Conservation (phyloP, 1,140 invertebrate species). For the Trachelipus rathkii region DNA sequence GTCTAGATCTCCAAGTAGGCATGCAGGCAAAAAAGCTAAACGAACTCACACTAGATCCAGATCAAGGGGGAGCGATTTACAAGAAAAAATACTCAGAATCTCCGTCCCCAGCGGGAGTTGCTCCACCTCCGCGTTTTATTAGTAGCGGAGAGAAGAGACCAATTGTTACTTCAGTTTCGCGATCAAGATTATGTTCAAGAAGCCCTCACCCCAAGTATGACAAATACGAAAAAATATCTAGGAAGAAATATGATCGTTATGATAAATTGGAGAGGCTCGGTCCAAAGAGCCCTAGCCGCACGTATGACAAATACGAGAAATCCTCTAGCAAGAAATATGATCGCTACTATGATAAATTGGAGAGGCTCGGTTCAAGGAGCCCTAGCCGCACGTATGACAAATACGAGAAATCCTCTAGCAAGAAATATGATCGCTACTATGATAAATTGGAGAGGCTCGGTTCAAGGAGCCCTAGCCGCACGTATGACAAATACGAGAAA, state of each 20-base stretch:
- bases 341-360: conserved; percentile 19
- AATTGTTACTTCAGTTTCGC: conserved; percentile 23
- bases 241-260: conserved; percentile 21
- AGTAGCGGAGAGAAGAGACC: conserved; percentile 25
- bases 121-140: conserved; percentile 25
- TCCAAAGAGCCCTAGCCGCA: no score
- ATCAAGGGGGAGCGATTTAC: conserved; percentile 2
- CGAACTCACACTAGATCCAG: conserved; percentile 19
- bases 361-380: no score
- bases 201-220: conserved; percentile 21
- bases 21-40: background rate
- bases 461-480: conserved; percentile 2
- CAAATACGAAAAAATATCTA: conserved; percentile 27
- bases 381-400: background rate
- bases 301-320: conserved; percentile 19
- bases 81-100: conserved; percentile 18
- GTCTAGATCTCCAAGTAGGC: conserved; percentile 7
- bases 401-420: conserved; percentile 6
- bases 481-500: conserved; percentile 19
- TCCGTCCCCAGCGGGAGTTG: conserved; percentile 21
- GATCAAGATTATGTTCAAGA: conserved; percentile 21
- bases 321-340: background rate
- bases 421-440: conserved; percentile 6
- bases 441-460: conserved; percentile 21
- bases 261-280: conserved; percentile 21